These are phyloP conservation scores for Blastobasis lacticolella DNA, from an alignment of 2,888 invertebrate species.

Conservation along the genomic window DNA sequence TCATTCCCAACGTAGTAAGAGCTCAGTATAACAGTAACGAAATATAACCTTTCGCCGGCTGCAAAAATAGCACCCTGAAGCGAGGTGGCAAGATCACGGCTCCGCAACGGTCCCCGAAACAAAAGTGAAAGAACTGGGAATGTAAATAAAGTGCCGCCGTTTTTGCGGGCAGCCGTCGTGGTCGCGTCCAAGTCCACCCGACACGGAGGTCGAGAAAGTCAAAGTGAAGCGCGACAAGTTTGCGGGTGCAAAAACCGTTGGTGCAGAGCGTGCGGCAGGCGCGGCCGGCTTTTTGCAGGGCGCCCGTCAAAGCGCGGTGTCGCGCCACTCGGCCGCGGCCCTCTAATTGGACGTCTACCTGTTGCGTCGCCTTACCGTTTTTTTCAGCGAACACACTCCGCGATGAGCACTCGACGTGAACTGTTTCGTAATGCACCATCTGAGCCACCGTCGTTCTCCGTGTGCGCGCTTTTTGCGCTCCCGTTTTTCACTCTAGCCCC, in stretches of 20 bases:
- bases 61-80: too few relatives aligned
- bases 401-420: constrained; percentile 54
- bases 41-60: too few relatives aligned
- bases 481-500: background rate
- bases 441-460: constrained; percentile 20
- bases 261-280: constrained; percentile 42
- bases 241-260: constrained; percentile 50
- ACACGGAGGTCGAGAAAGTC: constrained; percentile 48
- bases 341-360: constrained; percentile 72
- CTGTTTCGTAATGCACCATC: constrained; percentile 43
- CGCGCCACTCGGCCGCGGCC: constrained; percentile 58
- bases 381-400: constrained; percentile 40
- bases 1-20: too few relatives aligned
- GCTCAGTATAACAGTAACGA: too few relatives aligned
- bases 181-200: constrained; percentile 3
- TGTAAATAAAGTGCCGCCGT: too few relatives aligned
- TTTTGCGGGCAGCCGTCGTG: too few relatives aligned
- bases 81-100: too few relatives aligned
- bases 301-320: constrained; percentile 60
- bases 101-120: too few relatives aligned
- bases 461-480: constrained; percentile 17
- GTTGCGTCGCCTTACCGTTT: constrained; percentile 61
- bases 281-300: constrained; percentile 60
- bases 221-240: constrained; percentile 56
- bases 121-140: too few relatives aligned